A percentile compares a stretch with the other conserved stretches of the same genome.
These are phyloP conservation scores for Nineta flava DNA, from an alignment of 2,888 invertebrate species.

Conservation along the genomic window DNA sequence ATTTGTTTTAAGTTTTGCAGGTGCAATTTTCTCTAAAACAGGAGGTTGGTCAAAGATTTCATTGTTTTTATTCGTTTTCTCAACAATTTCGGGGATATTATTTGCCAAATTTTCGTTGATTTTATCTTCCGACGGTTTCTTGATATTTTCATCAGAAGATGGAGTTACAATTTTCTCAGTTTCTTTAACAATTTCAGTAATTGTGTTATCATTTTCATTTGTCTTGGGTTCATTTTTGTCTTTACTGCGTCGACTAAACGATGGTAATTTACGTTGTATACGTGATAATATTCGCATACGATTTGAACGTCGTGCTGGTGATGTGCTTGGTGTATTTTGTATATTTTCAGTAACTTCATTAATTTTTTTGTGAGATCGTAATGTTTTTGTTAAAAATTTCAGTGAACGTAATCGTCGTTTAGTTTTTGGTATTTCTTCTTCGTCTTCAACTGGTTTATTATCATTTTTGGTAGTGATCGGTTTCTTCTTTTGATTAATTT, in stretches of 20 bases:
- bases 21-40: neutral
- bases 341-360: conserved; percentile 4
- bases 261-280: neutral
- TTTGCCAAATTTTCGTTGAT: neutral
- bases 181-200: too few relatives aligned
- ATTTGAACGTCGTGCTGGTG: neutral
- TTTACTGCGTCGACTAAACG: neutral
- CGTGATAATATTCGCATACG: neutral
- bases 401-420: neutral
- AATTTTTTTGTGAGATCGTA: conserved; percentile 1
- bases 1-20: neutral
- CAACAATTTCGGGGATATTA: neutral
- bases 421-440: neutral
- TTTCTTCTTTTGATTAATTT: neutral
- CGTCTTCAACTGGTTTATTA: neutral
- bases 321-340: neutral
- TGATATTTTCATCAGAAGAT: neutral
- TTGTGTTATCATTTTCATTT: neutral
- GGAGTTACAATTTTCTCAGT: neutral
- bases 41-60: neutral
- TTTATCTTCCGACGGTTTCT: neutral
- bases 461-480: neutral
- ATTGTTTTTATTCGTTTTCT: neutral
- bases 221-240: neutral
- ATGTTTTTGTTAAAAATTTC: neutral